These are phyloP conservation scores for Micropoecilia bifurca DNA, from an alignment of 2,797 vertebrate species.

Conservation along the genomic window DNA sequence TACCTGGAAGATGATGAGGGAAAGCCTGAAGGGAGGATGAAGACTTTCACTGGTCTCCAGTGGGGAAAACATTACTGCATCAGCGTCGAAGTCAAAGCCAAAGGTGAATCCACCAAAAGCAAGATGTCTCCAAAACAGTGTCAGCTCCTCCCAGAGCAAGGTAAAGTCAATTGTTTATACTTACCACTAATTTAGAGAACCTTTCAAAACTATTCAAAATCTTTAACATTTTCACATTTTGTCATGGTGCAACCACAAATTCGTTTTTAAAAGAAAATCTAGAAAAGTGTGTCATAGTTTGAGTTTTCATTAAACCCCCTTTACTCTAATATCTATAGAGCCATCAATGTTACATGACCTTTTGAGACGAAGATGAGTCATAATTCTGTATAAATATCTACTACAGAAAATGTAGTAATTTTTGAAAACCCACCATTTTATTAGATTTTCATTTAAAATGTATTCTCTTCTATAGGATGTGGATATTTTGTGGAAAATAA, in stretches of 20 bases:
- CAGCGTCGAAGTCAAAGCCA: slow-evolving; percentile 48
- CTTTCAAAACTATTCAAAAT: background rate
- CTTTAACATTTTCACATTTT: background rate
- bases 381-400: background rate
- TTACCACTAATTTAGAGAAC: background rate
- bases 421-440: background rate
- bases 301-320: background rate
- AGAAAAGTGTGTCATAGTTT: background rate
- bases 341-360: background rate
- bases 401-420: background rate
- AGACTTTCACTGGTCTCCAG: slow-evolving; percentile 60
- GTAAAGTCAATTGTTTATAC: slow-evolving; percentile 45
- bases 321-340: background rate
- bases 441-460: background rate
- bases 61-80: slow-evolving; percentile 76
- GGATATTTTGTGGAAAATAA: background rate
- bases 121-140: slow-evolving; percentile 57
- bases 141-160: slow-evolving; percentile 66
- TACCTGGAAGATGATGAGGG: slow-evolving; percentile 17
- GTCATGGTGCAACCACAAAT: background rate
- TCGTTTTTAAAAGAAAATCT: background rate
- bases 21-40: slow-evolving; percentile 9
- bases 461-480: background rate
- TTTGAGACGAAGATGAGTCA: background rate
- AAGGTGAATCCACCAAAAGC: background rate